Conservation (phyloP, 2,797 vertebrate genomes). For the Schizopygopsis malacanthus region DNA sequence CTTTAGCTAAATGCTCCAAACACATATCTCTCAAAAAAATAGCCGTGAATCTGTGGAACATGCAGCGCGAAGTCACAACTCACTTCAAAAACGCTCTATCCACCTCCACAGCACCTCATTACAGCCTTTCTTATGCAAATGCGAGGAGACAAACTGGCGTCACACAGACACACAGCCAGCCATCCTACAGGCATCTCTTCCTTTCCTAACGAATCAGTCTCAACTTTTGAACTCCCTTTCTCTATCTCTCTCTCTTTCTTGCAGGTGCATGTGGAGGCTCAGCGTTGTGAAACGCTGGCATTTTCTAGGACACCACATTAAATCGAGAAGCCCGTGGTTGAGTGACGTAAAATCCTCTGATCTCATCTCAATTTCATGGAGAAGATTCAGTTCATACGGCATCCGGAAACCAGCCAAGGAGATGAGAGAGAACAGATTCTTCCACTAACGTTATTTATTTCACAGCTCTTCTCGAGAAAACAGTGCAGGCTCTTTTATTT, state of each 20-base stretch:
- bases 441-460: slow-evolving; percentile 52
- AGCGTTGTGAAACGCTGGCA: slow-evolving; percentile 22
- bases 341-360: slow-evolving; percentile 48
- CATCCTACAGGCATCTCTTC: slow-evolving; percentile 50
- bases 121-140: slow-evolving; percentile 60
- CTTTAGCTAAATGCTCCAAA: slow-evolving; percentile 52
- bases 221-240: slow-evolving; percentile 53
- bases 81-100: slow-evolving; percentile 48
- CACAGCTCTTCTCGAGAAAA: slow-evolving; percentile 41
- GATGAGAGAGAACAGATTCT: slow-evolving; percentile 32
- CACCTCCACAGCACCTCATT: slow-evolving; percentile 55
- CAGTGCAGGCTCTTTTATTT: slow-evolving; percentile 44
- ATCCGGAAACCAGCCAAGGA: slow-evolving; percentile 41
- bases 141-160: slow-evolving; percentile 39
- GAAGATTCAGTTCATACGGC: slow-evolving; percentile 29
- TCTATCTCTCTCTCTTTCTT: slow-evolving; percentile 2
- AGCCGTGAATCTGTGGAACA: slow-evolving; percentile 41
- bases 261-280: slow-evolving; percentile 28
- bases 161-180: slow-evolving; percentile 36
- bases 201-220: slow-evolving; percentile 43
- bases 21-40: slow-evolving; percentile 61
- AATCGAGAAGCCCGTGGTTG: slow-evolving; percentile 16
- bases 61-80: slow-evolving; percentile 31
- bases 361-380: slow-evolving; percentile 34
- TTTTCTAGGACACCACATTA: slow-evolving; percentile 32